Evolutionary conservation across 2,797 vertebrate genomes (phyloP), one percentile per base, ranked within the genome.

Genomic region (Alosa sapidissima): DNA sequence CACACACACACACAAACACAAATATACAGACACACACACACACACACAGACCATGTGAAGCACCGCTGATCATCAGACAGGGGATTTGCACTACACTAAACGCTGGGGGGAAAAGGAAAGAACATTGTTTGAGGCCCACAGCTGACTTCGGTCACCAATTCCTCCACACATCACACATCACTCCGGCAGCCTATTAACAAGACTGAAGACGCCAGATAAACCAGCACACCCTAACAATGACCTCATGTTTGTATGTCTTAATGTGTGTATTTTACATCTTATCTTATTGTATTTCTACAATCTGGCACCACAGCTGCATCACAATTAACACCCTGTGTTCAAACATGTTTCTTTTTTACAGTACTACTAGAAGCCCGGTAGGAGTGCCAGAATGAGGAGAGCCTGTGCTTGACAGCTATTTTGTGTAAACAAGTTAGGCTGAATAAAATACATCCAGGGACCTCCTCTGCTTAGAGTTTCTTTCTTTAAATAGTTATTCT

Each of bases 21-120:
- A 33, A 45, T 14, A 45, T 33, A 75, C 68, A 75, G 33, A 75
- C n/a, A 65, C 47, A 81, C 48, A 84, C 83, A 81, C 48, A 83
- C 68, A 68, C 24, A 81, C 81, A 82, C 51, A 65, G 54, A 84
- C 36, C 47, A 75, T 84, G 78, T 19, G 55, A 33, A 33, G 62
- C 28, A 65, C 13, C 13, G 36, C 55, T 83, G 54, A 83, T 62
- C 55, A 75, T 14, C 1, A 68, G 8, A 45, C 36, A 19, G 68
- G 33, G 68, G 68, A 75, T 75, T 75, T 75, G 33, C 68, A 41
- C 68, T 75, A 33, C 33, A 41, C 68, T 75, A 41, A 75, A 75
- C 68, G 45, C 68, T 36, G 14, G 3, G 33, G 2, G 9, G 1
- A 33, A 33, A 36, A 36, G 28, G 62, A 0, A 36, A 65, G 65